Conservation (phyloP, 2,888 invertebrate genomes). For the Aphodius granarius region DNA sequence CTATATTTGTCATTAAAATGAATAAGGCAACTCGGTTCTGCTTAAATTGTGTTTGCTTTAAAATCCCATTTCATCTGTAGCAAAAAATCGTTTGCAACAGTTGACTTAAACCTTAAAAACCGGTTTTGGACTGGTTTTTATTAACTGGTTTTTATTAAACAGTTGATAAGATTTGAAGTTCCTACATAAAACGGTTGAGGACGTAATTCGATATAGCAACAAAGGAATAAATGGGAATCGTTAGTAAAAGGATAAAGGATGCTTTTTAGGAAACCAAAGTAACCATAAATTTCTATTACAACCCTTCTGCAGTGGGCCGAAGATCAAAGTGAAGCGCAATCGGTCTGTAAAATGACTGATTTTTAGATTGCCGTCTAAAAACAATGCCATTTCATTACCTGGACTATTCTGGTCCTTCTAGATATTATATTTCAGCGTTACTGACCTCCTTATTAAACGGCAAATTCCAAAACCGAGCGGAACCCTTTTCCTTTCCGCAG, state of each 20-base stretch:
- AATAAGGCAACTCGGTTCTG: background rate
- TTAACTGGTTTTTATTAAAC: no score
- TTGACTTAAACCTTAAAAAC: no score
- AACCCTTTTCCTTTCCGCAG: no score
- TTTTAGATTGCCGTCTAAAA: conserved; percentile 8
- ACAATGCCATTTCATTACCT: conserved; percentile 10
- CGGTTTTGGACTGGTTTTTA: no score
- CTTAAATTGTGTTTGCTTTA: background rate
- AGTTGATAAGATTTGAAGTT: no score
- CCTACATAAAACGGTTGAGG: background rate
- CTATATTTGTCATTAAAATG: background rate
- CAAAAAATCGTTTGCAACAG: no score
- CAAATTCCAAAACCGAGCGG: no score
- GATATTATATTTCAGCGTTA: no score
- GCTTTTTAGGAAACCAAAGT: conserved; percentile 5
- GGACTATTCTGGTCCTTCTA: background rate
- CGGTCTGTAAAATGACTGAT: conserved; percentile 7
- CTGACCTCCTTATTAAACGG: no score
- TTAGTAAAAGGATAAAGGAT: background rate
- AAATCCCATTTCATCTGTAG: background rate
- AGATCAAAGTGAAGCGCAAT: conserved; percentile 6
- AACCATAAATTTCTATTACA: conserved; percentile 12
- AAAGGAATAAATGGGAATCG: background rate
- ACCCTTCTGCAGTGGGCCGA: conserved; percentile 4
- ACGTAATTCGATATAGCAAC: background rate